Conservation (phyloP, 2,113 vertebrate species). For the Megaceryle torquata region DNA sequence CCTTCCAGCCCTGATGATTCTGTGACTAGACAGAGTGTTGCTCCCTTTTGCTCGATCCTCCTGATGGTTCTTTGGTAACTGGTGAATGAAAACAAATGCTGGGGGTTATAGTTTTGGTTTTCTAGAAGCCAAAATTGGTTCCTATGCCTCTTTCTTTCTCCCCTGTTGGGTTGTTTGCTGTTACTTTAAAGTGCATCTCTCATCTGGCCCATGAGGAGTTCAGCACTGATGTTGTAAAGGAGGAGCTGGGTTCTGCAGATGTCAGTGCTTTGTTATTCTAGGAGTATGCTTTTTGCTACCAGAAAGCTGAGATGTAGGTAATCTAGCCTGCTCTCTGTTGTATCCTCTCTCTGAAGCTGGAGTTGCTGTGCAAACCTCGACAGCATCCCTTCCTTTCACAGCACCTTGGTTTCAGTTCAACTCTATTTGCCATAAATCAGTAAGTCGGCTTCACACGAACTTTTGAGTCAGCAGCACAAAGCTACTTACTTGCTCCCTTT, state of each 20-base stretch:
- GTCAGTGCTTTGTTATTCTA: neutral
- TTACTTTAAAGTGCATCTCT: neutral
- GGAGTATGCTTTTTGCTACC: neutral
- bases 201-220: neutral
- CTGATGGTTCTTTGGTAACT: neutral
- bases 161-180: neutral
- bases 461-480: neutral
- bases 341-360: neutral
- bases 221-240: neutral
- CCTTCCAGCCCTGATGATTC: too few species aligned
- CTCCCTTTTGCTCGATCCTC: neutral
- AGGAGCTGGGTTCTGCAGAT: neutral
- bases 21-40: too few species aligned
- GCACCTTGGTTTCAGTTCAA: neutral
- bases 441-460: neutral
- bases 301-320: neutral
- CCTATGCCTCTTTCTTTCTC: neutral
- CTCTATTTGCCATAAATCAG: neutral
- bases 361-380: neutral
- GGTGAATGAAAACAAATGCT: neutral
- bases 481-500: slow-evolving; percentile 11
- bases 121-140: neutral
- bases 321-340: neutral
- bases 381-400: neutral
- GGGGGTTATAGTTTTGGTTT: neutral